phyloP scores from a whole-genome alignment of 2,888 invertebrate species.

The Congeria kusceri region DNA sequence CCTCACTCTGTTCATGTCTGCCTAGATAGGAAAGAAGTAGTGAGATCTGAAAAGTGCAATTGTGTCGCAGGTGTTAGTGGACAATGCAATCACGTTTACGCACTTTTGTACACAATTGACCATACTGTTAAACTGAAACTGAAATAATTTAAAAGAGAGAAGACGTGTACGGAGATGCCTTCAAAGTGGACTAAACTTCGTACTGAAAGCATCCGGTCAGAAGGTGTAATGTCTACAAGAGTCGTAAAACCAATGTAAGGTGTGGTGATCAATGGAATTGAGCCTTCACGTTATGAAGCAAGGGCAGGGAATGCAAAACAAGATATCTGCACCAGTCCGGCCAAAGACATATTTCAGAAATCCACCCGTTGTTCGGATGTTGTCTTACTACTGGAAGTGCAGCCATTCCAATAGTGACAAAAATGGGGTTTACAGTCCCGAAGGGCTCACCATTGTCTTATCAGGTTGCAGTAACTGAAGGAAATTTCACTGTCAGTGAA shows the following conservation, averaged over 20 bases:
- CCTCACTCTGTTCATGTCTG: constrained; percentile 14
- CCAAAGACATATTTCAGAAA: not conserved
- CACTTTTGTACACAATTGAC: constrained; percentile 7
- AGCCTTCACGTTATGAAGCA: constrained; percentile 16
- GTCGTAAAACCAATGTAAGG: constrained; percentile 18
- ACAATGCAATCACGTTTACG: constrained; percentile 20
- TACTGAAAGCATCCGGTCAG: constrained; percentile 12
- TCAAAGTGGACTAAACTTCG: not conserved
- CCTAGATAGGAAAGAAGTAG: not conserved
- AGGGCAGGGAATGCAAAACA: no score
- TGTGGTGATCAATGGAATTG: not conserved
- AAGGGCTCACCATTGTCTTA: constrained; percentile 13
- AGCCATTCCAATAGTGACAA: not conserved
- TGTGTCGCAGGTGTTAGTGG: constrained; percentile 24
- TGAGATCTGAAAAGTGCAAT: not conserved
- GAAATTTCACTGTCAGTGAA: not conserved
- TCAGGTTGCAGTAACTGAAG: constrained; percentile 6
- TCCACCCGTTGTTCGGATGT: constrained; percentile 17
- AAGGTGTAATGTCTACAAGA: not conserved
- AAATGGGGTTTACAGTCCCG: not conserved
- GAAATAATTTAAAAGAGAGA: not conserved
- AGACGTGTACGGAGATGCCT: constrained; percentile 27
- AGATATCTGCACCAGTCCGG: no score
- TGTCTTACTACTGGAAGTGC: constrained; percentile 8
- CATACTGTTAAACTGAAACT: not conserved